Evolutionary conservation across 1,140 invertebrate genomes (phyloP).

Genomic region (Calephelis virginiensis): DNA sequence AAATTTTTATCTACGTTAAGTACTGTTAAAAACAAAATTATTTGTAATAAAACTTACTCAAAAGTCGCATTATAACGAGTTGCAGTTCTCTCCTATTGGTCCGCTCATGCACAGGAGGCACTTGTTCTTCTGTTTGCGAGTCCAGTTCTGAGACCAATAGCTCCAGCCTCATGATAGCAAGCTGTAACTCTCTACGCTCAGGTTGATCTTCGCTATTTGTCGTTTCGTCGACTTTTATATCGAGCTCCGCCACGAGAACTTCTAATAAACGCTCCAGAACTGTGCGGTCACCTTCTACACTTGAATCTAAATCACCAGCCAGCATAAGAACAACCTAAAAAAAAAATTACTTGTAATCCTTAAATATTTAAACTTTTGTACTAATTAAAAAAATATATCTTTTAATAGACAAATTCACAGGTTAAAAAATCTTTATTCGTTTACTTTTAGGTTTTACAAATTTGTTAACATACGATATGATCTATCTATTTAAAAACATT

Average conservation of each 20-base stretch:
- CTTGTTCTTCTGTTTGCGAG: slow-evolving; percentile 71
- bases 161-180: slow-evolving; percentile 91
- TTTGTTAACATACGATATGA: too few relatives aligned
- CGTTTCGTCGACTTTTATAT: slow-evolving; percentile 80
- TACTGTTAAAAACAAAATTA: too few relatives aligned
- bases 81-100: slow-evolving; percentile 59
- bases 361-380: too few relatives aligned
- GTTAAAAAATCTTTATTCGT: too few relatives aligned
- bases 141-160: slow-evolving; percentile 88
- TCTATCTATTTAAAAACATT: too few relatives aligned
- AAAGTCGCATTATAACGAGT: slow-evolving; percentile 62
- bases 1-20: too few relatives aligned
- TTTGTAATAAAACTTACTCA: slow-evolving; percentile 52
- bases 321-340: slow-evolving; percentile 91
- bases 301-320: slow-evolving; percentile 92
- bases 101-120: slow-evolving; percentile 48
- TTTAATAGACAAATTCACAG: too few relatives aligned
- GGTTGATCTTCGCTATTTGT: slow-evolving; percentile 40
- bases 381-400: too few relatives aligned
- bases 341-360: background rate
- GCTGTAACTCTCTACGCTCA: slow-evolving; percentile 80
- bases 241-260: slow-evolving; percentile 87
- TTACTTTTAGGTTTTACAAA: too few relatives aligned
- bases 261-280: slow-evolving; percentile 88
- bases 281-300: slow-evolving; percentile 87